phyloP scores from a whole-genome alignment of 2,888 invertebrate genomes.

The Cheilosia soror region DNA sequence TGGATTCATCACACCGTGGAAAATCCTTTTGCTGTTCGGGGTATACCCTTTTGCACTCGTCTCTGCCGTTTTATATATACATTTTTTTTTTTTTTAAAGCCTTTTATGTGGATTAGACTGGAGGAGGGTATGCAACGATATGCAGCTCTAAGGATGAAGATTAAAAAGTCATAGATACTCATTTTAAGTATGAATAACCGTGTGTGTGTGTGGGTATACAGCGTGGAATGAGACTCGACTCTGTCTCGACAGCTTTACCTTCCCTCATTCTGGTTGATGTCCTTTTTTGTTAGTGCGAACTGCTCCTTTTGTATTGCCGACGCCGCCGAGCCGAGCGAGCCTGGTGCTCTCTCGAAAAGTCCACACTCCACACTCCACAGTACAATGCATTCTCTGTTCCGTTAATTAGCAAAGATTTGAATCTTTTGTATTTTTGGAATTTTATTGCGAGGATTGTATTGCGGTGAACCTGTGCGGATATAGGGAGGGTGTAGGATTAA shows the following conservation, averaged over 20 bases:
- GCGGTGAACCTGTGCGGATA: constrained; percentile 33
- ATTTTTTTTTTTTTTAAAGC: constrained; percentile 43
- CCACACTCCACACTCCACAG: too few relatives aligned
- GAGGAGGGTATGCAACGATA: constrained; percentile 24
- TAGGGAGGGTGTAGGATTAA: constrained; percentile 44
- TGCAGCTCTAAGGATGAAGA: constrained; percentile 71
- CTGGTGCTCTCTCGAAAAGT: constrained; percentile 35
- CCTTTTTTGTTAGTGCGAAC: constrained; percentile 16
- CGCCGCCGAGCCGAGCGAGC: neutral
- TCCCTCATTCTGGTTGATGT: constrained; percentile 9
- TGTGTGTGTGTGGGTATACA: constrained; percentile 17
- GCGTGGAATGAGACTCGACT: constrained; percentile 5
- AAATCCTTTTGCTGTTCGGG: constrained; percentile 64
- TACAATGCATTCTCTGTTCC: constrained; percentile 69
- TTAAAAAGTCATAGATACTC: constrained; percentile 74
- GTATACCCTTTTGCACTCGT: constrained; percentile 25
- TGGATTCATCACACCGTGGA: constrained; percentile 74
- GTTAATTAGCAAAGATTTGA: constrained; percentile 75
- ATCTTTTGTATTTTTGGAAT: constrained; percentile 74
- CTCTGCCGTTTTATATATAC: neutral
- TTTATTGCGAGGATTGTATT: constrained; percentile 67
- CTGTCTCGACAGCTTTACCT: constrained; percentile 56
- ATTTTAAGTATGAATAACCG: constrained; percentile 65
- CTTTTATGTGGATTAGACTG: constrained; percentile 62
- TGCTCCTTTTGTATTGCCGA: constrained; percentile 28